phyloP scores from a whole-genome alignment of 2,888 invertebrate genomes.

The Drosophila tripunctata region DNA sequence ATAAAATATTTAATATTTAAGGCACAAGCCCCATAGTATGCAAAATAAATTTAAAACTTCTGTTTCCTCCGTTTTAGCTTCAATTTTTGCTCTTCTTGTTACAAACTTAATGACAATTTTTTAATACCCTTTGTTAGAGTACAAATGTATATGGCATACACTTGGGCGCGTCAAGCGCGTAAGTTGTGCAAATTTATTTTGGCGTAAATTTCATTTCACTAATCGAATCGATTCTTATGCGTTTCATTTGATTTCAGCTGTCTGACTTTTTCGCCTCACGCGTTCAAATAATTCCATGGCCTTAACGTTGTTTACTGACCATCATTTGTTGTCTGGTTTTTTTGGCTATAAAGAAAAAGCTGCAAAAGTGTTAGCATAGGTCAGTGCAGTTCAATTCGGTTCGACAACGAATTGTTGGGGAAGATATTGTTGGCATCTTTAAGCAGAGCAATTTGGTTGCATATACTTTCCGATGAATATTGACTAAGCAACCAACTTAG shows the following conservation, averaged over 20 bases:
- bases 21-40: neutral
- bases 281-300: constrained; percentile 30
- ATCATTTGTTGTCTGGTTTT: constrained; percentile 37
- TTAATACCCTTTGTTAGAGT: constrained; percentile 1
- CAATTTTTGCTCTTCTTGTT: too few relatives aligned
- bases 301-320: constrained; percentile 41
- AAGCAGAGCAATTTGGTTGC: neutral
- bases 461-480: neutral
- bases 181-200: constrained; percentile 77
- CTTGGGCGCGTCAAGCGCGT: constrained; percentile 67
- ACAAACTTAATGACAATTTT: neutral
- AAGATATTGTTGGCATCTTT: neutral
- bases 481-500: neutral
- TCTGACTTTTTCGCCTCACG: constrained; percentile 56
- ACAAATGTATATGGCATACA: constrained; percentile 45
- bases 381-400: constrained; percentile 29
- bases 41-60: too few relatives aligned
- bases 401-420: neutral
- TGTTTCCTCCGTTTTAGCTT: too few relatives aligned
- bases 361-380: constrained; percentile 26
- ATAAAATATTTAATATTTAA: neutral
- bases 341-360: neutral
- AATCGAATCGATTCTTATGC: constrained; percentile 79
- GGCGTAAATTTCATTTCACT: constrained; percentile 79
- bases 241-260: constrained; percentile 71